phyloP scores from a whole-genome alignment of 2,113 vertebrate species.

The Chrysemys picta region DNA sequence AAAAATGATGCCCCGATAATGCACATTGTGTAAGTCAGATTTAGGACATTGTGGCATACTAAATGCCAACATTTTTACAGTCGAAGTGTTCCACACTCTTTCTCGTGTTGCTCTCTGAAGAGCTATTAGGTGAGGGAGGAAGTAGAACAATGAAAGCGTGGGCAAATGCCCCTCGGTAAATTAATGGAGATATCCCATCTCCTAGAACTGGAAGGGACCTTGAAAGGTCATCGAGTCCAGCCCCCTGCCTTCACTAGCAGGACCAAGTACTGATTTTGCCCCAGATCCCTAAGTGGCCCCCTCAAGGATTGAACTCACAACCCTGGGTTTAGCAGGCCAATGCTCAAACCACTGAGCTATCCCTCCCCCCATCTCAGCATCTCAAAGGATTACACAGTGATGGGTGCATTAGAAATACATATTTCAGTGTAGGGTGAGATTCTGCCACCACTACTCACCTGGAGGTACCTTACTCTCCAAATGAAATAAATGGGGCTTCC shows the following conservation, averaged over 20 bases:
- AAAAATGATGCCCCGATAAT: not conserved
- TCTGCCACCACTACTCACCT: not conserved
- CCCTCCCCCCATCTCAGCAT: too few species aligned
- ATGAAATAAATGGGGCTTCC: not conserved
- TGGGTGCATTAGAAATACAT: not conserved
- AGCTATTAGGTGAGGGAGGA: not conserved
- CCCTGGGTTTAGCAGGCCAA: too few species aligned
- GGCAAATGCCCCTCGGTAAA: not conserved
- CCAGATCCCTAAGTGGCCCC: too few species aligned
- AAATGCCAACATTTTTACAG: not conserved
- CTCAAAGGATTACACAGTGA: not conserved
- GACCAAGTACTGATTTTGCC: too few species aligned
- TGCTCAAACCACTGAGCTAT: too few species aligned
- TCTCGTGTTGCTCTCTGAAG: not conserved
- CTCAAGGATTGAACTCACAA: too few species aligned
- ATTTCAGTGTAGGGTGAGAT: not conserved
- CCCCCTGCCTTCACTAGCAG: too few species aligned
- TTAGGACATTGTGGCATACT: not conserved
- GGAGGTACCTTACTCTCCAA: not conserved
- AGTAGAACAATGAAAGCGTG: not conserved
- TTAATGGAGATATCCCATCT: too few species aligned
- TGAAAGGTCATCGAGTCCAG: too few species aligned
- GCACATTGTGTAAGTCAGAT: not conserved
- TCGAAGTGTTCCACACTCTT: not conserved
- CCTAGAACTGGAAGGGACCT: too few species aligned